Percentiles rank a stretch among this genome's conserved stretches.
Evolutionary conservation across 2,797 vertebrate genomes (phyloP).

Genomic region (Myotis vivesi): DNA sequence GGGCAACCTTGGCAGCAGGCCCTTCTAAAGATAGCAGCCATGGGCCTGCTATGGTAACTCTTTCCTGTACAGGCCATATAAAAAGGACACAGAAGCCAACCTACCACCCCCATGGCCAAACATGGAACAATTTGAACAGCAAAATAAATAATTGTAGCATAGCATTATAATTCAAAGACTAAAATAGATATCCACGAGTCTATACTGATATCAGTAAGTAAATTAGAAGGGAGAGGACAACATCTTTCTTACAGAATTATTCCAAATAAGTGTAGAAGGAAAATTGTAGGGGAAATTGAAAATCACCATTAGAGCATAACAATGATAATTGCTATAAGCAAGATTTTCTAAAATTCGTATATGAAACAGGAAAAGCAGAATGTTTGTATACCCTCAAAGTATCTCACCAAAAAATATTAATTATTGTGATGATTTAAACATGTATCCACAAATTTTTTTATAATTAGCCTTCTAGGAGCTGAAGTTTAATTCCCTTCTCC

Average conservation of each 20-base stretch:
- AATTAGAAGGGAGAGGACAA: neutral
- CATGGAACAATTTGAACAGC: neutral
- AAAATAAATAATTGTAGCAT: neutral
- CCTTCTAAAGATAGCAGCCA: neutral
- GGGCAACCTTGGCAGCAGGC: neutral
- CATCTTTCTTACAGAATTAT: neutral
- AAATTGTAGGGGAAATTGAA: neutral
- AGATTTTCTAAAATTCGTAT: neutral
- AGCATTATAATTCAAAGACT: neutral
- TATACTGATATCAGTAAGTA: neutral
- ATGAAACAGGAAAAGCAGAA: neutral
- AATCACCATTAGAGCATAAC: neutral
- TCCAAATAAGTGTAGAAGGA: neutral
- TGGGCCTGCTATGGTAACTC: neutral
- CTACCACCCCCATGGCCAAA: neutral
- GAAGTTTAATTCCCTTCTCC: neutral
- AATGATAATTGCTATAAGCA: neutral
- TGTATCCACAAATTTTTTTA: neutral
- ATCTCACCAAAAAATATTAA: neutral
- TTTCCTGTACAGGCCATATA: neutral
- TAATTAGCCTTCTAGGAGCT: neutral
- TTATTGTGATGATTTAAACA: neutral
- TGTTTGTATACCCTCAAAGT: neutral
- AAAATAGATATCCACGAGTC: neutral
- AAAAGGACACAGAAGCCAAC: neutral